Base-by-base conservation (phyloP, 2,797 vertebrate genomes). In the Gouania willdenowi region DNA sequence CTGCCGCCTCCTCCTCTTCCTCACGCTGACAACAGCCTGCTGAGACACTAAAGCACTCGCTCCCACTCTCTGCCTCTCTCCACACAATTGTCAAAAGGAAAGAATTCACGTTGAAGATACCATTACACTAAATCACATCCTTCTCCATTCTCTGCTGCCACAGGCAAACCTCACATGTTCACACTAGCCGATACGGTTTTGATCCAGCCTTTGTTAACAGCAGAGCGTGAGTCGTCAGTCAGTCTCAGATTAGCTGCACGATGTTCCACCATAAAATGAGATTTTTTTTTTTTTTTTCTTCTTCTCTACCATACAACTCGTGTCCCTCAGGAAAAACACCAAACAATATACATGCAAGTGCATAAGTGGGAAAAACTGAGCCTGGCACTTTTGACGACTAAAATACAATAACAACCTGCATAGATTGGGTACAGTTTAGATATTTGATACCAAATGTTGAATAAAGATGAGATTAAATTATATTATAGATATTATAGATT, bases 171-270 rank as follows among this genome's bases (percentile, higher is more conserved):
- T 37, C 26, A 32, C 56, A 68, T 64, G 71, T 75, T 67, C 64
- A 47, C 42, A 41, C 40, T 33, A 21, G 52, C 41, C 57, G 52
- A 30, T 58, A 48, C 54, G 58, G 66, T 58, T 75, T 69, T 71
- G 75, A 79, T 73, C 41, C 52, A 35, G 26, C 46, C 50, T 41
- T 60, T 66, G 62, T 73, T 68, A 73, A 62, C 59, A 39, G 56
- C 25, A 33, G 64, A 39, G 28, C 47, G 34, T 46, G 59, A 71
- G 38, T 56, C 66, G 37, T 70, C 45, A 32, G 46, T 65, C 55
- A 57, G 45, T 57, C 43, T 61, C 31, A 77, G 78, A 81, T 81
- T 75, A 76, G 45, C 61, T 19, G 41, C 55, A 64, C 68, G 30
- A 58, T 20, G 29, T 54, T 24, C 46, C 5, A 29, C 61, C 70